These are phyloP conservation scores for Nomia melanderi DNA, from an alignment of 1,140 invertebrate species.

Conservation along the genomic window DNA sequence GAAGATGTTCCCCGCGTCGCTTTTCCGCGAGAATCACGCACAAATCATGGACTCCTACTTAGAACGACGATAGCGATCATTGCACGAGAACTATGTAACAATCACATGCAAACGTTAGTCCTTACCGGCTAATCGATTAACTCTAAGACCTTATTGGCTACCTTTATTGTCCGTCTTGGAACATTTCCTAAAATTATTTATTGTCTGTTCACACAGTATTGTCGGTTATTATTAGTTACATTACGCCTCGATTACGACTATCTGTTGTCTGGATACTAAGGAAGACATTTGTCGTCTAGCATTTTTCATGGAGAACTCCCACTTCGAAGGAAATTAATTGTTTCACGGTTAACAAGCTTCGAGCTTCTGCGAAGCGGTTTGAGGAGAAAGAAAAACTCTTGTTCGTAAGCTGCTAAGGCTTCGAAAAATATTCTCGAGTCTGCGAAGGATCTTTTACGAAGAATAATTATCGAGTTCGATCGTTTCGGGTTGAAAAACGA, in stretches of 20 bases:
- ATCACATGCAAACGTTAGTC: slow-evolving; percentile 32
- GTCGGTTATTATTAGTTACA: slow-evolving; percentile 74
- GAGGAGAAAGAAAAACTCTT: background rate
- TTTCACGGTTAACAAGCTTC: background rate
- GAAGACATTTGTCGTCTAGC: slow-evolving; percentile 71
- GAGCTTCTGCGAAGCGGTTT: background rate
- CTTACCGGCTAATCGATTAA: slow-evolving; percentile 46
- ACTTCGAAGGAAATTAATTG: background rate
- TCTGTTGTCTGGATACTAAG: slow-evolving; percentile 78
- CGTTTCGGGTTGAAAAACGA: no score
- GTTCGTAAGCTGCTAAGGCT: background rate
- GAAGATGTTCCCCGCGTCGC: background rate
- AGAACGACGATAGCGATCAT: slow-evolving; percentile 2
- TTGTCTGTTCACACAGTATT: slow-evolving; percentile 80
- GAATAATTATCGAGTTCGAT: no score
- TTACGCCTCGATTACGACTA: slow-evolving; percentile 66
- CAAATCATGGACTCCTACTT: background rate
- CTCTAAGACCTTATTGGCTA: slow-evolving; percentile 52
- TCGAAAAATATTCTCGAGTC: no score
- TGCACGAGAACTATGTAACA: slow-evolving; percentile 21
- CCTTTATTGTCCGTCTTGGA: slow-evolving; percentile 73
- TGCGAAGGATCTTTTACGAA: no score
- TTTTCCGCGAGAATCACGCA: no score
- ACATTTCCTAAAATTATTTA: slow-evolving; percentile 75
- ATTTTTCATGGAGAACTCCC: slow-evolving; percentile 25